phyloP scores from a whole-genome alignment of 2,113 vertebrate species.

The Myrmecobius fasciatus region DNA sequence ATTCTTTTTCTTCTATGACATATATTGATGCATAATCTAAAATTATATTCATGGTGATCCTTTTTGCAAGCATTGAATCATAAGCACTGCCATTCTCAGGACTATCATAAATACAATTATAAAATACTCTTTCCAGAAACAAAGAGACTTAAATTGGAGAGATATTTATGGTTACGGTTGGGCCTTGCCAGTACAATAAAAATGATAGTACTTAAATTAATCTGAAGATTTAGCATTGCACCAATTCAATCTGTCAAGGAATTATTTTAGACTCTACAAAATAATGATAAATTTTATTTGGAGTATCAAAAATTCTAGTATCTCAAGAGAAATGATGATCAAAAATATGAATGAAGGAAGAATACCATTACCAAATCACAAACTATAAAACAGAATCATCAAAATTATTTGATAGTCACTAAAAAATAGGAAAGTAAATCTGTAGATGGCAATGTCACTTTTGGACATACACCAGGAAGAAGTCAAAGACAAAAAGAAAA shows the following conservation, averaged over 20 bases:
- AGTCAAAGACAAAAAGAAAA: not conserved
- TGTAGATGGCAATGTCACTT: not conserved
- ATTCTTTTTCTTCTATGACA: not conserved
- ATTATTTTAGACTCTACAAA: not conserved
- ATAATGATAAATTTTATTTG: not conserved
- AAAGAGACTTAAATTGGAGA: not conserved
- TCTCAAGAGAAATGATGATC: not conserved
- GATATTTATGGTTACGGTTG: not conserved
- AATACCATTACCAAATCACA: not conserved
- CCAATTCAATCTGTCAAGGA: not conserved
- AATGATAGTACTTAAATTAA: not conserved
- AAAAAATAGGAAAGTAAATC: not conserved
- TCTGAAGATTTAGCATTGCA: not conserved
- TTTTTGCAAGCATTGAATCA: not conserved
- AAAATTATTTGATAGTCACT: not conserved
- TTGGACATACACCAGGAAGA: not conserved
- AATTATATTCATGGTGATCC: not conserved
- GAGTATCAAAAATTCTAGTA: not conserved
- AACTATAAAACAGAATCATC: not conserved
- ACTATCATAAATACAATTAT: not conserved
- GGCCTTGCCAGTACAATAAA: not conserved
- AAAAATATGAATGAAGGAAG: not conserved
- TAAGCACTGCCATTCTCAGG: constrained; percentile 1
- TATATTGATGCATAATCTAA: not conserved
- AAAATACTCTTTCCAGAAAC: not conserved